Percentiles rank a stretch among this genome's conserved stretches.
Conservation (phyloP, 2,888 invertebrate species). For the Horisme vitalbata region DNA sequence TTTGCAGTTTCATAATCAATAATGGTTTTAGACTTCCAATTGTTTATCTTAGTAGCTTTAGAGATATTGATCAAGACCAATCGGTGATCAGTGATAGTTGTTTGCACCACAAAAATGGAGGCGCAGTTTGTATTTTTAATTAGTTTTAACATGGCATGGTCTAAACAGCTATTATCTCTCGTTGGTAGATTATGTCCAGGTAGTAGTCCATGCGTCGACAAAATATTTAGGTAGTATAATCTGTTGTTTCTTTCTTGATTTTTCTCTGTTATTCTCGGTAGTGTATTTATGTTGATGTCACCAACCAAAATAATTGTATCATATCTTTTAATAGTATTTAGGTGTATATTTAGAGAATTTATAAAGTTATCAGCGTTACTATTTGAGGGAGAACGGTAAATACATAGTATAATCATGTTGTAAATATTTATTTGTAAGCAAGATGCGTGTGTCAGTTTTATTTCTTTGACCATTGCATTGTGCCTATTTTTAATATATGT, state of each 20-base stretch:
- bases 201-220: slow-evolving; percentile 26
- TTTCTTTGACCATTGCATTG: too few relatives aligned
- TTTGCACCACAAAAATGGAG: slow-evolving; percentile 16
- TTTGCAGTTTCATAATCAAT: too few relatives aligned
- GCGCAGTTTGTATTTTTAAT: slow-evolving; percentile 10
- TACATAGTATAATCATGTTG: slow-evolving; percentile 23
- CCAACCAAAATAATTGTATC: slow-evolving; percentile 32
- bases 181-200: slow-evolving; percentile 35
- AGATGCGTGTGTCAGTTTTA: too few relatives aligned
- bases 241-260: slow-evolving; percentile 29
- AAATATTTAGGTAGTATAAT: slow-evolving; percentile 26
- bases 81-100: slow-evolving; percentile 20
- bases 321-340: slow-evolving; percentile 15
- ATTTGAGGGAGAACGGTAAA: slow-evolving; percentile 36
- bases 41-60: too few relatives aligned
- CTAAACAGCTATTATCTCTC: slow-evolving; percentile 29
- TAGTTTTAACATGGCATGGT: slow-evolving; percentile 29
- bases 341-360: slow-evolving; percentile 22
- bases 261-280: slow-evolving; percentile 14
- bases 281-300: slow-evolving; percentile 38
- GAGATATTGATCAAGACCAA: too few relatives aligned
- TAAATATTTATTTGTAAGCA: slow-evolving; percentile 24
- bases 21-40: too few relatives aligned
- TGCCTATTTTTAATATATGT: slow-evolving; percentile 21
- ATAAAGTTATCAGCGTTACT: slow-evolving; percentile 27